These are phyloP conservation scores for Latheticus oryzae DNA, from an alignment of 2,888 invertebrate species.

Conservation along the genomic window DNA sequence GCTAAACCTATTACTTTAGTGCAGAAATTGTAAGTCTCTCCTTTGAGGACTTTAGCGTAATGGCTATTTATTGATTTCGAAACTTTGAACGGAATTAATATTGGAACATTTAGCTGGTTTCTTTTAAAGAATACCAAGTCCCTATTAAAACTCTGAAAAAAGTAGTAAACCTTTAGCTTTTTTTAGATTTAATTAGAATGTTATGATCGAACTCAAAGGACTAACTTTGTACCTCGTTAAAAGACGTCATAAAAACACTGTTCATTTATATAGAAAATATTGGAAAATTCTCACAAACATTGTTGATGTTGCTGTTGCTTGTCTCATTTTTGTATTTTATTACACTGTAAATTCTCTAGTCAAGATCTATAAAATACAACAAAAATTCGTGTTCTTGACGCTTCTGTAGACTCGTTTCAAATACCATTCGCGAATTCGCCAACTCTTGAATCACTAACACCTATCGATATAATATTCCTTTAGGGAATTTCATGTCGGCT, in stretches of 20 bases:
- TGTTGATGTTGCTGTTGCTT: constrained; percentile 1
- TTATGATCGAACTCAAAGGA: neutral
- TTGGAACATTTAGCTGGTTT: neutral
- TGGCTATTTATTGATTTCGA: neutral
- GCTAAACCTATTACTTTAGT: neutral
- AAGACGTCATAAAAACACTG: no score
- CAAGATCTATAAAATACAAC: constrained; percentile 18
- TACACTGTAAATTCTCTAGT: constrained; percentile 12
- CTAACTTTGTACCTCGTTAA: no score
- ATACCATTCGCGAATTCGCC: neutral
- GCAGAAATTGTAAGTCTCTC: neutral
- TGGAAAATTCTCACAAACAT: constrained; percentile 7
- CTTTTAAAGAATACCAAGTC: neutral
- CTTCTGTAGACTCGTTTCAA: neutral
- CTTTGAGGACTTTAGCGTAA: neutral
- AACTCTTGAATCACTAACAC: constrained; percentile 24
- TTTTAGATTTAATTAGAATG: constrained; percentile 4
- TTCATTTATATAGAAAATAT: constrained; percentile 7
- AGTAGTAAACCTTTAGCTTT: neutral
- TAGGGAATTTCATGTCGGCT: constrained; percentile 15
- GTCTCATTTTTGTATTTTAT: constrained; percentile 5
- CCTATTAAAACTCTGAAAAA: neutral
- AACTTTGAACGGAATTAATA: neutral
- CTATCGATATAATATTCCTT: constrained; percentile 27
- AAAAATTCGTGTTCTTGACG: constrained; percentile 15